Conservation (phyloP, 1,140 invertebrate genomes). For the Colletes latitarsis region DNA sequence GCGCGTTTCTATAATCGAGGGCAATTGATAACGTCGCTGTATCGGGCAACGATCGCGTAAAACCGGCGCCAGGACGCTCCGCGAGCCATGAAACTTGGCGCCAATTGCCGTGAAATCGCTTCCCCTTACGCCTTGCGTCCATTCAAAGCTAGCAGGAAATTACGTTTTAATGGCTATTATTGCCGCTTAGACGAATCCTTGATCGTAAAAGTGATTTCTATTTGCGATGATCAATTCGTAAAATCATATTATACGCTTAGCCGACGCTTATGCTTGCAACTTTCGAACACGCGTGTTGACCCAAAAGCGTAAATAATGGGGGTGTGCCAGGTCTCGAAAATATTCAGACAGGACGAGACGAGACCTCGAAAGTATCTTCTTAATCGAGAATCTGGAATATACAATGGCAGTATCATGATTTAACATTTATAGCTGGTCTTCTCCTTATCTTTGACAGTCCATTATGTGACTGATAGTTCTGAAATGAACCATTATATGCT, state of each 20-base stretch:
- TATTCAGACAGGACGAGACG: too few species aligned
- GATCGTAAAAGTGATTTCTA: not conserved
- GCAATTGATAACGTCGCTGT: conserved; percentile 68
- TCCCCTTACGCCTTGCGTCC: conserved; percentile 23
- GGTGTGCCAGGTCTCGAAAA: too few species aligned
- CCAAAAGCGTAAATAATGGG: too few species aligned
- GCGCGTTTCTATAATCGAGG: conserved; percentile 68
- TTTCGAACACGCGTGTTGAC: too few species aligned
- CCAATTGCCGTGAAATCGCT: conserved; percentile 55
- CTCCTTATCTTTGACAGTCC: too few species aligned
- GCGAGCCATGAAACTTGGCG: conserved; percentile 48
- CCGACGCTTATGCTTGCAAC: too few species aligned
- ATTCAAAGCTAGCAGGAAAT: conserved; percentile 28
- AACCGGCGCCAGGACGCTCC: conserved; percentile 66
- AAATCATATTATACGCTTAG: not conserved
- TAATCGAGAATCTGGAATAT: too few species aligned
- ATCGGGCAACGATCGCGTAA: conserved; percentile 62
- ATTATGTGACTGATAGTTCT: too few species aligned
- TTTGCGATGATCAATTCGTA: not conserved
- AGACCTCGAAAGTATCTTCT: too few species aligned
- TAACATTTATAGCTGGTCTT: too few species aligned
- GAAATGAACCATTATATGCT: too few species aligned
- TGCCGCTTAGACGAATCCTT: not conserved
- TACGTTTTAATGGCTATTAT: conserved; percentile 35
- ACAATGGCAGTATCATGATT: too few species aligned